Conservation (phyloP, 2,797 vertebrate species). For the Enteromius viviparus region DNA sequence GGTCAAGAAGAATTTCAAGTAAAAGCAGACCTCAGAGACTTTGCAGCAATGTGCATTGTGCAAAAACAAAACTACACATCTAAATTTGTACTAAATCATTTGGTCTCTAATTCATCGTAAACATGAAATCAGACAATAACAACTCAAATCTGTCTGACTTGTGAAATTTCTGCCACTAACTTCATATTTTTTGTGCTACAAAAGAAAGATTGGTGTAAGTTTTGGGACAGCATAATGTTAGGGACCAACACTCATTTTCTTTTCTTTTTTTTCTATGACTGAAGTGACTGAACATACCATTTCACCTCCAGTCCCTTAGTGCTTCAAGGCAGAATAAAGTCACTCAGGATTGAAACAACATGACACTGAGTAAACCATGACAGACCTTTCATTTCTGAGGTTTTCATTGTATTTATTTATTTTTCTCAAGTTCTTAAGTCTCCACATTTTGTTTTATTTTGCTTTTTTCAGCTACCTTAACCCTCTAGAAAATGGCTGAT, state of each 20-base stretch:
- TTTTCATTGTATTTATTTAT: too few relatives aligned
- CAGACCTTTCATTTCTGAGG: not conserved
- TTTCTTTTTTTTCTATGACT: not conserved
- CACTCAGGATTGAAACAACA: not conserved
- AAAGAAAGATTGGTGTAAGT: not conserved
- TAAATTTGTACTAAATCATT: not conserved
- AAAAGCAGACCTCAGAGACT: not conserved
- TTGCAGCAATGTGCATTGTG: not conserved
- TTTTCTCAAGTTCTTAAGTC: not conserved
- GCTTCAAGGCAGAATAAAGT: not conserved
- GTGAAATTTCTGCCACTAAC: not conserved
- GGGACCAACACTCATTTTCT: not conserved
- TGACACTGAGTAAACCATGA: not conserved
- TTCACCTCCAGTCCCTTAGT: not conserved
- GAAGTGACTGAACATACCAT: not conserved
- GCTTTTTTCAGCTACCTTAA: constrained; percentile 36
- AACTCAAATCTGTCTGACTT: not conserved
- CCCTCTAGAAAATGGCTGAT: constrained; percentile 45
- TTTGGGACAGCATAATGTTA: not conserved
- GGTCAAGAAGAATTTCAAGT: constrained; percentile 8
- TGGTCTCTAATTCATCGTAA: not conserved
- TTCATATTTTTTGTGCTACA: not conserved
- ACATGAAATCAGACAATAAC: not conserved
- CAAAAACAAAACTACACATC: not conserved
- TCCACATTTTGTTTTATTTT: constrained; percentile 21